Evolutionary conservation across 2,797 vertebrate genomes (phyloP).

Genomic region (Sebastes hubbsi): DNA sequence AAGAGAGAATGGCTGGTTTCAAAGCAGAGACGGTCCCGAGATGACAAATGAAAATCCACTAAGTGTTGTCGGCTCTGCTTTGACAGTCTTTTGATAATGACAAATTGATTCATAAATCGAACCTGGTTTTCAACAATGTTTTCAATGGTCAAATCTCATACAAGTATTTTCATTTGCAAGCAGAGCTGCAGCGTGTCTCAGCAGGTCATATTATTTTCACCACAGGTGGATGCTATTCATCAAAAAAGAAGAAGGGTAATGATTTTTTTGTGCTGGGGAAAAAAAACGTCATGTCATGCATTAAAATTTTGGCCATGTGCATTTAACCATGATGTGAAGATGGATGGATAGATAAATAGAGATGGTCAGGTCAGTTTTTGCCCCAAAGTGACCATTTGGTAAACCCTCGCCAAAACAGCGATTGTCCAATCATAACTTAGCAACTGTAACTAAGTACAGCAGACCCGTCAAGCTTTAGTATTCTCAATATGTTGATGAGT

Average conservation of each 20-base stretch:
- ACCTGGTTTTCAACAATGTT: conserved; percentile 42
- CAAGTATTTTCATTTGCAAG: conserved; percentile 35
- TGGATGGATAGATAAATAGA: background rate
- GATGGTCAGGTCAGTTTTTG: background rate
- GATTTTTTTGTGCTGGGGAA: background rate
- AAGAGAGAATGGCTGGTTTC: conserved; percentile 26
- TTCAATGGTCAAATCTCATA: conserved; percentile 32
- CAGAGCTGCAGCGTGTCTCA: conserved; percentile 10
- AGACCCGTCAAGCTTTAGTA: background rate
- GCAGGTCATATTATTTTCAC: conserved; percentile 12
- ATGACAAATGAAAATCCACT: conserved; percentile 50
- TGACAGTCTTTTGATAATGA: conserved; percentile 53
- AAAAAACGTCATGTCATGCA: background rate
- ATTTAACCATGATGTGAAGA: background rate
- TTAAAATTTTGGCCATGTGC: background rate
- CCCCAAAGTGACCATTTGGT: background rate
- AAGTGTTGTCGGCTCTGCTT: conserved; percentile 25
- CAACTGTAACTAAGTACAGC: background rate
- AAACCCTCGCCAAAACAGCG: background rate
- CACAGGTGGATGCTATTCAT: conserved; percentile 27
- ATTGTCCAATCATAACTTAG: background rate
- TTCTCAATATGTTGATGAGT: background rate
- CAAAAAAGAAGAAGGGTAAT: background rate
- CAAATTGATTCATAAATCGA: conserved; percentile 64
- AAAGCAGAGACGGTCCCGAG: conserved; percentile 26